Percentiles rank a stretch among this genome's conserved stretches.
phyloP scores from a whole-genome alignment of 2,888 invertebrate genomes.

The Aphidoletes aphidimyza region DNA sequence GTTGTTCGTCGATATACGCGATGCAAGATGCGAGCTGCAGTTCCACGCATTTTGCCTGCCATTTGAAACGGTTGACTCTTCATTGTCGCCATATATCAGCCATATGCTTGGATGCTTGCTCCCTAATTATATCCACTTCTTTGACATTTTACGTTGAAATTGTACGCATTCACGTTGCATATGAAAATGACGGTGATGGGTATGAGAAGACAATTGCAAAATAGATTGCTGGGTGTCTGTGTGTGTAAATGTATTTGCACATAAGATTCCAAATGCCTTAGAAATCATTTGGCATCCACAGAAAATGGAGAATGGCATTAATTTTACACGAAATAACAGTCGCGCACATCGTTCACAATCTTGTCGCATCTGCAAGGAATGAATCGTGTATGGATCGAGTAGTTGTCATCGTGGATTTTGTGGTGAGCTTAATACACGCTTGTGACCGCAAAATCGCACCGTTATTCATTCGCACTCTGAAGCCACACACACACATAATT shows the following conservation, averaged over 20 bases:
- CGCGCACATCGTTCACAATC: background rate
- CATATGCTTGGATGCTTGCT: background rate
- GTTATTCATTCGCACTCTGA: slow-evolving; percentile 18
- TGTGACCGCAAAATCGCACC: slow-evolving; percentile 5
- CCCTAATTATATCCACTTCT: background rate
- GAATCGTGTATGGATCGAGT: background rate
- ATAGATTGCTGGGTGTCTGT: background rate
- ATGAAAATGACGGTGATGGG: too few species aligned
- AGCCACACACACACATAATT: slow-evolving; percentile 46
- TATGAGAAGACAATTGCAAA: too few species aligned
- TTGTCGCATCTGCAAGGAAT: background rate
- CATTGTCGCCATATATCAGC: slow-evolving; percentile 32
- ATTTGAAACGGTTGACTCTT: background rate
- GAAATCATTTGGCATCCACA: background rate
- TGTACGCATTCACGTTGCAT: background rate
- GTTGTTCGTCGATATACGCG: too few species aligned
- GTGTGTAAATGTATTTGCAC: background rate
- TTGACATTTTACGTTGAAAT: background rate
- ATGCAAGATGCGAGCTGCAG: too few species aligned
- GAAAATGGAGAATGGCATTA: slow-evolving; percentile 43
- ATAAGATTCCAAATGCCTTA: background rate
- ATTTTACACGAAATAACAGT: background rate
- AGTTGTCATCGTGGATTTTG: slow-evolving; percentile 4
- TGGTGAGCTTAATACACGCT: background rate
- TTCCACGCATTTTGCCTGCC: background rate